Base-by-base conservation (phyloP, 2,113 vertebrate species). In the Polypterus senegalus region DNA sequence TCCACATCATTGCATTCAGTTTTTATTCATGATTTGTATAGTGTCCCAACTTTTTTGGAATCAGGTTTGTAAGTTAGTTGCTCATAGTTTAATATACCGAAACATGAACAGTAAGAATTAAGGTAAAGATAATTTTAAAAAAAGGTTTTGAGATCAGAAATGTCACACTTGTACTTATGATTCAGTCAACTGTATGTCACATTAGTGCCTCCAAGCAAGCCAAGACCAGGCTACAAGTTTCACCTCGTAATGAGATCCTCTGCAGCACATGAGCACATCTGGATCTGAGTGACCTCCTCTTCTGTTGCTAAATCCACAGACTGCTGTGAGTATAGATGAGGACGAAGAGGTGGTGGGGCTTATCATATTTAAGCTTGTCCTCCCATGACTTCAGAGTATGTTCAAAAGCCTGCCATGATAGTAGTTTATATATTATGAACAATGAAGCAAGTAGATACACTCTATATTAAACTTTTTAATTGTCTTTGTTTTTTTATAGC, bases 351-450 rank as follows among this genome's bases (percentile, higher is more conserved):
- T 4, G 79, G 76, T 62, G 87, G 88, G 89, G 83, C 66, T 94
- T 88, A 69, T 98, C 95, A 47, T 86, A 92, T 73, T 95, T 97
- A 77, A 97, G 78, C 71, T 98, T 98, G 77, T 98, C 93, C 77
- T 98, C 95, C 95, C 95, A 98, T 9, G 94, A 97, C 76, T 97
- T 98, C 51, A 98, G 58, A 0, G 95, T 98, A 78, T 88, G 97
- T 80, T 98, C 95, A 73, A 98, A 98, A 1, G 95, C 94, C 95
- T 98, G 70, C 62, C 59, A 10, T 66, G 65, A 77, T 73, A 58
- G 46, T 61, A 58, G 10, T 7, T 57, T 9, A 43, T 27, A 27
- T 27, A 27, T 27, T 27, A 27, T 27, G 27, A 27, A 27, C 27
- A 27, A 27, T 27, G 27, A 27, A 27, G 27, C 27, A 27, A 27